Evolutionary conservation across 2,113 vertebrate species (phyloP).

Genomic region (Muscicapa adusta): DNA sequence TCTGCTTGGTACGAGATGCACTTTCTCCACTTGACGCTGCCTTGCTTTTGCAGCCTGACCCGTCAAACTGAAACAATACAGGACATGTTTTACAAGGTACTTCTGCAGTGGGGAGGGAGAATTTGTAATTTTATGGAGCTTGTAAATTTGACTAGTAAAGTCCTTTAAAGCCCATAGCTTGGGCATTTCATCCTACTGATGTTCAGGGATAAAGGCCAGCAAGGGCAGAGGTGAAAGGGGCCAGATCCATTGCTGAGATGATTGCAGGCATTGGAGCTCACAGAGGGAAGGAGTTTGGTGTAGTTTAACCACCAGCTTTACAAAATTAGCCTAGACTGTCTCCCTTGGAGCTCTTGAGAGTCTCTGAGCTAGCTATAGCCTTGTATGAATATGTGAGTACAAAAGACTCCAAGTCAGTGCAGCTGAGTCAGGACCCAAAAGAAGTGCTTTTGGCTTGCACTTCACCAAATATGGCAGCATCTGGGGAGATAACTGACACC

Average conservation of each 20-base stretch:
- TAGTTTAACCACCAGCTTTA: not conserved
- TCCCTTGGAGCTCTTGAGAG: not conserved
- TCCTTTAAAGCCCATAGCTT: slow-evolving; percentile 41
- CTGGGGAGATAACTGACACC: not conserved
- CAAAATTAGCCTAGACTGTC: not conserved
- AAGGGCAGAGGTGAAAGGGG: not conserved
- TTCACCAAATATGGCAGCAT: accelerated
- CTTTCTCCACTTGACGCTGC: not conserved
- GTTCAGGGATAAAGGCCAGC: slow-evolving; percentile 18
- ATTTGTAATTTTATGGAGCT: slow-evolving; percentile 60
- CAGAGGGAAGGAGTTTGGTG: not conserved
- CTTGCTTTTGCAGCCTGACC: slow-evolving; percentile 6
- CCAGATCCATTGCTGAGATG: not conserved
- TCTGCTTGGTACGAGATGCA: not conserved
- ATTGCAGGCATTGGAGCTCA: not conserved
- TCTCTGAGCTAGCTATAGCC: not conserved
- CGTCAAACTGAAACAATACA: slow-evolving; percentile 23
- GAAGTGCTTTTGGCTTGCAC: not conserved
- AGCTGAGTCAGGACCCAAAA: not conserved
- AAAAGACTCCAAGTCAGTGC: not conserved
- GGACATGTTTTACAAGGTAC: slow-evolving; percentile 44
- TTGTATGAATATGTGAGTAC: accelerated
- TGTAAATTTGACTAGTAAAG: slow-evolving; percentile 63
- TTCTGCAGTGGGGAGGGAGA: slow-evolving; percentile 27
- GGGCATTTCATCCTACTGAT: slow-evolving; percentile 38